Evolutionary conservation across 2,888 invertebrate species (phyloP), one percentile per base, ranked within the genome.

Genomic region (Eupithecia dodoneata): DNA sequence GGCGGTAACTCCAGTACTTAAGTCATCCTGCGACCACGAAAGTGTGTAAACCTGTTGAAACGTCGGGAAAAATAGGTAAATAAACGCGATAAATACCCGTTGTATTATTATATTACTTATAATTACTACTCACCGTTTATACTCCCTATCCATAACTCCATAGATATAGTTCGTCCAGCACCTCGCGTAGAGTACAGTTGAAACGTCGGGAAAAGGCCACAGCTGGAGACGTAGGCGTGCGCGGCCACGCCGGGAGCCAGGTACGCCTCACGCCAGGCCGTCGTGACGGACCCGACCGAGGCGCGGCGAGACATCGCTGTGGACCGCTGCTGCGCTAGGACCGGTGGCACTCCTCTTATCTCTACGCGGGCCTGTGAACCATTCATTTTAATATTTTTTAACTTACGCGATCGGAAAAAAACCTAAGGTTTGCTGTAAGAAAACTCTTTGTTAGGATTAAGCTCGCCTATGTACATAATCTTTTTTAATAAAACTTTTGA

Each of bases 111-210:
- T 30, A 30, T 30, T 30, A 30, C 30, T 30, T 30, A 30, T 52
- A 7, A 30, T n/a, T 52, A 59, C n/a, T 59, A 59, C 47, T 70
- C 42, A 95, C 95, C 95, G 95, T 76, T 99, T 95, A 85, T 98
- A 97, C 92, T 99, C 99, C 90, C 98, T 98, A 41, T 97, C 96
- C 80, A 98, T 96, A 81, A 99, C 98, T 84, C 97, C 98, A 82
- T 98, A 98, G 83, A 98, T 98, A 91, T 99, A 99, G 92, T 98
- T 97, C 87, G 97, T 96, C 98, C 99, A 99, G 94, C 99, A 99
- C 78, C 96, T 96, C 72, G 97, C 97, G 93, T 99, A 99, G 98
- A 99, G 98, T 13, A 98, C 98, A 93, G n/a, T n/a, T n/a, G n/a
- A n/a, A n/a, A n/a, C n/a, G n/a, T n/a, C n/a, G n/a, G n/a, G n/a